phyloP scores from a whole-genome alignment of 2,113 vertebrate genomes.

The Lonchura striata region DNA sequence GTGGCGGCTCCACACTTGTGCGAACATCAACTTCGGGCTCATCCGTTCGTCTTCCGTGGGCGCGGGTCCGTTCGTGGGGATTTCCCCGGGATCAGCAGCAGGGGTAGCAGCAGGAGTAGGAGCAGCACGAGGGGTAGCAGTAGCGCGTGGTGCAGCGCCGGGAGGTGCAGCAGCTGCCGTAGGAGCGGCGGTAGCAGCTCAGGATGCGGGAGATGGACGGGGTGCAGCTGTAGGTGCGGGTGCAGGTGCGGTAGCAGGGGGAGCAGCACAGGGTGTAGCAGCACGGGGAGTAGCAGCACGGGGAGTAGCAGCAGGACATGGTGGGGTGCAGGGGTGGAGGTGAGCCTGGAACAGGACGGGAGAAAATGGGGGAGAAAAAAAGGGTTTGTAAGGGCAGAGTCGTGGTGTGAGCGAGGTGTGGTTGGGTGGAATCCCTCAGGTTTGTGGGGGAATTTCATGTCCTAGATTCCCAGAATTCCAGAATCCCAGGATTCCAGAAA shows the following conservation, averaged over 20 bases:
- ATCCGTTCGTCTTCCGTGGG: fast-evolving
- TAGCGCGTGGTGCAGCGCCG: fast-evolving
- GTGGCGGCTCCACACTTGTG: fast-evolving
- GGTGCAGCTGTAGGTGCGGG: not conserved
- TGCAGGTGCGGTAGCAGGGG: not conserved
- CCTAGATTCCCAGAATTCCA: no score
- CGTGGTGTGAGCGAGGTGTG: fast-evolving
- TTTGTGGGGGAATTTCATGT: fast-evolving
- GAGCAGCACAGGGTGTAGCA: not conserved
- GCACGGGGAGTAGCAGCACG: not conserved
- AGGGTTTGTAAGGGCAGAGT: fast-evolving
- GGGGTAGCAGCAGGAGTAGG: not conserved
- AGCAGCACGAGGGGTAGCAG: not conserved
- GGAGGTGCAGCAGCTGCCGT: not conserved
- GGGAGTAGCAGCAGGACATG: not conserved
- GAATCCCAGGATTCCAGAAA: no score
- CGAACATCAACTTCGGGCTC: fast-evolving
- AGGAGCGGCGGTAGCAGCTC: not conserved
- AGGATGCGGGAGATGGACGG: not conserved
- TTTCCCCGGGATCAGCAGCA: not conserved
- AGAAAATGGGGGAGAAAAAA: not conserved
- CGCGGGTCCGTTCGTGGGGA: fast-evolving
- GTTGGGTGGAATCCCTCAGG: not conserved
- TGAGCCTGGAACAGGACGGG: fast-evolving
- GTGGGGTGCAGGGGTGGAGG: not conserved